These are phyloP conservation scores for Fragum sueziense DNA, from an alignment of 2,888 invertebrate genomes.

Conservation along the genomic window DNA sequence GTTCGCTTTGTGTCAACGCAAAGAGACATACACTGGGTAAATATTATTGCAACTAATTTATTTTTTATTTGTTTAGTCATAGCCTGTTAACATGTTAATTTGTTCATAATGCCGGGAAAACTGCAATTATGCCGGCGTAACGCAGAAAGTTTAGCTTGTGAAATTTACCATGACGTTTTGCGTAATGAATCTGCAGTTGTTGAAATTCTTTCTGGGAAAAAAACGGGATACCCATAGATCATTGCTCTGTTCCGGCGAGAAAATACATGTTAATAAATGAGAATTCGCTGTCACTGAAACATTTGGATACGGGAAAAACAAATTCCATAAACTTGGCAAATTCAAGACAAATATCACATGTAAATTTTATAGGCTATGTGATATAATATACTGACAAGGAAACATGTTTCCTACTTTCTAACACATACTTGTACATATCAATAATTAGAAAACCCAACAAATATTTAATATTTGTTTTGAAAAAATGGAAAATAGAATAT, in stretches of 20 bases:
- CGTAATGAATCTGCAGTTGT: conserved; percentile 39
- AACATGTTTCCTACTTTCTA: too few species aligned
- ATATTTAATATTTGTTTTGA: too few species aligned
- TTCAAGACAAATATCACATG: too few species aligned
- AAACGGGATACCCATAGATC: not conserved
- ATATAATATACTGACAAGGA: too few species aligned
- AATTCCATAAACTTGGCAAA: too few species aligned
- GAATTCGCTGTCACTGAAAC: too few species aligned
- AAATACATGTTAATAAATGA: conserved; percentile 5
- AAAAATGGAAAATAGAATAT: too few species aligned
- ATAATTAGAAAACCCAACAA: too few species aligned
- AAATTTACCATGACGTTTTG: conserved; percentile 57
- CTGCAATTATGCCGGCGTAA: conserved; percentile 19
- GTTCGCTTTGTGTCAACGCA: conserved; percentile 18
- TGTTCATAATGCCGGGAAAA: conserved; percentile 17
- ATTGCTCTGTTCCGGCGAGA: not conserved
- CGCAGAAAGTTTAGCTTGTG: conserved; percentile 45
- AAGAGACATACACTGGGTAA: conserved; percentile 17
- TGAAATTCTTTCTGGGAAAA: conserved; percentile 50
- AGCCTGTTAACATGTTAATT: conserved; percentile 44
- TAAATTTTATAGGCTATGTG: too few species aligned
- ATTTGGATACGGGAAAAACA: too few species aligned
- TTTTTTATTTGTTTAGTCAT: conserved; percentile 53
- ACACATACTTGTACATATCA: too few species aligned
- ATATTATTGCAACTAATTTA: conserved; percentile 52